phyloP scores from a whole-genome alignment of 2,888 invertebrate genomes.

The Cosmia pyralina region DNA sequence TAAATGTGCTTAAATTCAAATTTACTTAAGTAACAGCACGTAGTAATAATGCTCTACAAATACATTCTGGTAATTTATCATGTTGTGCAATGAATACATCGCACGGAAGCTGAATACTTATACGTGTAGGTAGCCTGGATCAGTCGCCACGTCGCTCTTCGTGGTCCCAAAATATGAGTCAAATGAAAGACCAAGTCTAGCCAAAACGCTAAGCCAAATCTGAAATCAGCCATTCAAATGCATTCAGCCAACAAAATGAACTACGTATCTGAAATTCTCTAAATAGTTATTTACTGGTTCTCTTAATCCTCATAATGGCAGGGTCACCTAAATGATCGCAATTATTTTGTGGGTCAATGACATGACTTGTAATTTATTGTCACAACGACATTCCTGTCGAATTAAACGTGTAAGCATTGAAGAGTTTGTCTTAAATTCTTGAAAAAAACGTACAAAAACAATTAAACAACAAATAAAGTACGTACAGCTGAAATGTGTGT shows the following conservation, averaged over 20 bases:
- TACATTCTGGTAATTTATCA: slow-evolving; percentile 17
- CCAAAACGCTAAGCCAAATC: slow-evolving; percentile 9
- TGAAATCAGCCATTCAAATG: slow-evolving; percentile 5
- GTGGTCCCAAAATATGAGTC: slow-evolving; percentile 2
- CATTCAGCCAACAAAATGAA: slow-evolving; percentile 9
- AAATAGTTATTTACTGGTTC: slow-evolving; percentile 20
- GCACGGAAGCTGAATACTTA: background rate
- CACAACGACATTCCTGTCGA: background rate
- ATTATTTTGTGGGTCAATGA: slow-evolving; percentile 7
- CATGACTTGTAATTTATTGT: slow-evolving; percentile 1
- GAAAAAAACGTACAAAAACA: background rate
- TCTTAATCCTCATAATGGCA: slow-evolving; percentile 2
- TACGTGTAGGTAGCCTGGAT: background rate
- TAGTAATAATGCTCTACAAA: slow-evolving; percentile 25
- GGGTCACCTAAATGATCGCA: slow-evolving; percentile 6
- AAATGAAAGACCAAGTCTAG: slow-evolving; percentile 2
- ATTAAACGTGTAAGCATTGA: background rate
- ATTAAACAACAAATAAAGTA: background rate
- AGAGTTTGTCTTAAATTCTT: background rate
- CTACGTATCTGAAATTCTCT: slow-evolving; percentile 9
- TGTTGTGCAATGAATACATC: slow-evolving; percentile 7
- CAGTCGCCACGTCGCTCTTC: background rate
- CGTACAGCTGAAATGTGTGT: background rate
- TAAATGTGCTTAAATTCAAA: slow-evolving; percentile 22
- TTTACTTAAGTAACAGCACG: slow-evolving; percentile 19